Base-by-base conservation (phyloP, 2,888 invertebrate species). In the Cerastoderma edule region DNA sequence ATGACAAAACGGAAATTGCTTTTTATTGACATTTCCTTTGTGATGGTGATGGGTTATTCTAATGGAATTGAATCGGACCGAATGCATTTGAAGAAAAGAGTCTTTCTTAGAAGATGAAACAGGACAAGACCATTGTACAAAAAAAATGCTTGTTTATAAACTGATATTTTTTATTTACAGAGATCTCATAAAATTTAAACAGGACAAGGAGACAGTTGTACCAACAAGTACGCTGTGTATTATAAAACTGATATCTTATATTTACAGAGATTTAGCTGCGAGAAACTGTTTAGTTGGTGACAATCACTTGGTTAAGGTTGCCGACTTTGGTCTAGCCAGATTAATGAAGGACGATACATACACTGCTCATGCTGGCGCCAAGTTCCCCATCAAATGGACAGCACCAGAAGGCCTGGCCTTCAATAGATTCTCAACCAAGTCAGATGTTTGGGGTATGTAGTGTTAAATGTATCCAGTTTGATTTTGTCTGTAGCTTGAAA, bases 331-430 rank as follows among this genome's bases (percentile, higher is more conserved):
- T 24, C 94, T 99, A 89, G 99, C 99, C 5, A 95, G 99, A 70
- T 85, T 99, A 83, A 99, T 99, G 98, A 95, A 99, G 70, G 99
- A 99, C 92, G 99, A 99, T 93, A 99, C 99, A 0, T 99, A 99
- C 94, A 99, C 99, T 35, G 99, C 99, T 53, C 98, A 99, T 93
- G 98, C 98, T 32, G 99, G 98, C 33, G 99, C 99, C 84, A 99
- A 99, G 94, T 99, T 99, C 94, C 99, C 99, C 74, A 99, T 99
- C 92, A 99, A 99, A 94, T 99, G 99, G 99, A 99, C 99, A 24
- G 99, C 99, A 67, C 99, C 99, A 16, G 99, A 99, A 94, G 99
- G 99, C 48, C 94, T 99, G 86, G 99, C 99, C 2, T 99, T 98
- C 93, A 99, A 99, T 94, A 98, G 98, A 91, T 99, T 99, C 94